Base-by-base conservation (phyloP, 2,888 invertebrate species). In the Seira musarum region DNA sequence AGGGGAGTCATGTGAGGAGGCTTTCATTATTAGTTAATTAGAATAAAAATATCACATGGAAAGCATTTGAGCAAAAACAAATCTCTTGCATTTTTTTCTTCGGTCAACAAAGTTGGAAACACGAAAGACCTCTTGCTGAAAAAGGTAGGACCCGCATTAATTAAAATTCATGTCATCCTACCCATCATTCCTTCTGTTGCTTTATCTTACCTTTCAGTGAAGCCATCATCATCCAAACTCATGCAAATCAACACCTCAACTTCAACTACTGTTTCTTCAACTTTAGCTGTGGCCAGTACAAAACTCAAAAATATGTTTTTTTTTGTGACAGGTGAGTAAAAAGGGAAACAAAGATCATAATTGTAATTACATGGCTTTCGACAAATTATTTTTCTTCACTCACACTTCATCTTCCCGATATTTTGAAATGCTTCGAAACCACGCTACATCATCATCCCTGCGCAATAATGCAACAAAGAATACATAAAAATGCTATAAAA, bases 261-360 rank as follows among this genome's bases (percentile, higher is more conserved):
- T 22, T 35, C n/a, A 70, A 60, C 24, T n/a, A n/a, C 60, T 5
- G 13, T 6, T n/a, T 60, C 60, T 60, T 17, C 60, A 60, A 53
- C 19, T 17, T 22, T 49, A 2, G n/a, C n/a, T 19, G 24, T 15
- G 5, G 25, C 24, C 10, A 65, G 35, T 10, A 66, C 1, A 5
- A 46, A 66, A 40, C 30, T 17, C 13, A 68, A 68, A 63, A 24
- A 24, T 63, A 63, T 63, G 24, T 1, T 21, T 2, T 64, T 22
- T 22, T 61, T 1, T 8, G 53, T 73, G 77, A 83, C 77, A 83
- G 80, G 77, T 77, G 77, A 83, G 73, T 70, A 77, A 71, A 77
- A 81, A n/a, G n/a, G 80, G 77, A 80, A 73, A 71, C 73, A 75
- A 83, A 83, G 83, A 81, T 78, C 70, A 78, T 83, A 83, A 83